Percentiles rank a stretch among this genome's conserved stretches.
These are phyloP conservation scores for Anolis carolinensis DNA, from an alignment of 2,113 vertebrate genomes.

Conservation along the genomic window DNA sequence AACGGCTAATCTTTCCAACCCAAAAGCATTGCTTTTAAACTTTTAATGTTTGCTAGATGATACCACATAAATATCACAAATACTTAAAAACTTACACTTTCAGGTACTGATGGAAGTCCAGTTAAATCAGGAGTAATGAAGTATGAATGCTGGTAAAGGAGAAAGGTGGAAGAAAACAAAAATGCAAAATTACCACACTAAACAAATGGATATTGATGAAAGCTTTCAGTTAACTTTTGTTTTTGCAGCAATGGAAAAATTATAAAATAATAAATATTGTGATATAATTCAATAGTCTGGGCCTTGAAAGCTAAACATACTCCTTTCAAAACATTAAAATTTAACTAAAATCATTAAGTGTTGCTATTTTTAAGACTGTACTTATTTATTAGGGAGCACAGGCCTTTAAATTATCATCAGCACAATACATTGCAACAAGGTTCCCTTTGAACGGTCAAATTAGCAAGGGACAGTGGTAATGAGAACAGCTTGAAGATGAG, in stretches of 20 bases:
- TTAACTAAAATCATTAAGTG: slow-evolving; percentile 34
- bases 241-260: neutral
- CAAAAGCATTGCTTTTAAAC: no score
- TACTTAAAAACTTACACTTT: slow-evolving; percentile 89
- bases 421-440: slow-evolving; percentile 17
- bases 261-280: slow-evolving; percentile 52
- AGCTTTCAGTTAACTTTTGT: slow-evolving; percentile 1
- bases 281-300: neutral
- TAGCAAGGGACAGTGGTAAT: slow-evolving; percentile 17
- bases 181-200: slow-evolving; percentile 47
- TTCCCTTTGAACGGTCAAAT: neutral
- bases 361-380: neutral
- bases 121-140: slow-evolving; percentile 96
- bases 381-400: slow-evolving; percentile 7
- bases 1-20: no score
- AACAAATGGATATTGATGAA: neutral
- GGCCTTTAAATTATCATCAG: neutral
- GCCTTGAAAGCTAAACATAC: slow-evolving; percentile 18
- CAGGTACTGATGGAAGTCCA: slow-evolving; percentile 97
- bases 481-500: slow-evolving; percentile 28
- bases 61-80: slow-evolving; percentile 3
- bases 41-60: neutral
- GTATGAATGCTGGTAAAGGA: slow-evolving; percentile 85
- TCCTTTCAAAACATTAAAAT: slow-evolving; percentile 18
- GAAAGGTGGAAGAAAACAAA: slow-evolving; percentile 40